phyloP scores from a whole-genome alignment of 1,140 invertebrate genomes.

The Euura saliciscinereae region DNA sequence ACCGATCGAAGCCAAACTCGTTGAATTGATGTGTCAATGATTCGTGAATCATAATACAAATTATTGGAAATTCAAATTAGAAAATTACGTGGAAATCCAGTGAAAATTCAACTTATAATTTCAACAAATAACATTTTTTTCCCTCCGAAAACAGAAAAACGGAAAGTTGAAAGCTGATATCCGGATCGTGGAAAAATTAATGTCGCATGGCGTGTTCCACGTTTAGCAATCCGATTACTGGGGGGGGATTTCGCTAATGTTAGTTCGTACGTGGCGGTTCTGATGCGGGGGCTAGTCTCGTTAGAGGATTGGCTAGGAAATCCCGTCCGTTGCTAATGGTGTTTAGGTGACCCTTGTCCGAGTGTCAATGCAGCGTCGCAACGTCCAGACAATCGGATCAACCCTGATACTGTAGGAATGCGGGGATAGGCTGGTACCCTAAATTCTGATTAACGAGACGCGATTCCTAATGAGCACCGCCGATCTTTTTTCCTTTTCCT shows the following conservation, averaged over 20 bases:
- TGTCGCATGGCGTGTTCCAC: conserved; percentile 20
- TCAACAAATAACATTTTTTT: no score
- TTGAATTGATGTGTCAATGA: no score
- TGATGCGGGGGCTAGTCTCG: conserved; percentile 1
- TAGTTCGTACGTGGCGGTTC: background rate
- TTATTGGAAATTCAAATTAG: no score
- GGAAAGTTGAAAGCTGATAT: background rate
- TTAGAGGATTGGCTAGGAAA: conserved; percentile 35
- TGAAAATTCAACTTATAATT: no score
- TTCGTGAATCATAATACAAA: no score
- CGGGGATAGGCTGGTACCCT: background rate
- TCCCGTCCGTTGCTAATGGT: conserved; percentile 34
- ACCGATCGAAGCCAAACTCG: no score
- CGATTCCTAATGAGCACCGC: conserved; percentile 8
- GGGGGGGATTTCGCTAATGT: background rate
- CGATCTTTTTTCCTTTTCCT: background rate
- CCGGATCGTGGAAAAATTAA: background rate
- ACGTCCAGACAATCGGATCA: conserved; percentile 29
- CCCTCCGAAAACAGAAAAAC: no score
- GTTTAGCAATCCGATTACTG: background rate
- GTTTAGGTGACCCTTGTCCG: conserved; percentile 41
- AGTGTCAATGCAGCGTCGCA: conserved; percentile 28
- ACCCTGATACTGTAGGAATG: background rate
- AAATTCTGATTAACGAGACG: conserved; percentile 16
- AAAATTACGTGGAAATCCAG: no score